A percentile compares a stretch with the other conserved stretches of the same genome.
These are phyloP conservation scores for Sparus aurata DNA, from an alignment of 2,797 vertebrate genomes.

Conservation along the genomic window DNA sequence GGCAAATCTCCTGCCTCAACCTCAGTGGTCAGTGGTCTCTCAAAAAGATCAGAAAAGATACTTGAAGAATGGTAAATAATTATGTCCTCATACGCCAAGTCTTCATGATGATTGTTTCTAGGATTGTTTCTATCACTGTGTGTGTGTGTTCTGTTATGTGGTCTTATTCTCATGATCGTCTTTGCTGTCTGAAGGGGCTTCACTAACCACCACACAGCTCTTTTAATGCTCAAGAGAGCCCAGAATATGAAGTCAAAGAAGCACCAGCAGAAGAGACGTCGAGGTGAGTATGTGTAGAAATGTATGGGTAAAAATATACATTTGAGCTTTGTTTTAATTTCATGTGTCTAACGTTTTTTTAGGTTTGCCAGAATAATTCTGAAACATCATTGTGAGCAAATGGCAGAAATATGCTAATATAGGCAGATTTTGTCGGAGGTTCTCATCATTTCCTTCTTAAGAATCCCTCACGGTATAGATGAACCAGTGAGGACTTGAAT, in stretches of 20 bases:
- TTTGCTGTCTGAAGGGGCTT: slow-evolving; percentile 88
- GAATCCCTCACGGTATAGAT: slow-evolving; percentile 6
- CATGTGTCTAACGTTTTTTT: slow-evolving; percentile 3
- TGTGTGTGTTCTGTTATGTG: slow-evolving; percentile 11
- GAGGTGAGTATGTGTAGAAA: slow-evolving; percentile 79
- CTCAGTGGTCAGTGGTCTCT: slow-evolving; percentile 68
- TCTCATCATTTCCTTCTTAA: slow-evolving; percentile 1
- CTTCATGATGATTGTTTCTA: neutral
- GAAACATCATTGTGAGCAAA: neutral
- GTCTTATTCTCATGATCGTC: slow-evolving; percentile 3
- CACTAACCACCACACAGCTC: slow-evolving; percentile 88
- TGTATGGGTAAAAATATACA: no score
- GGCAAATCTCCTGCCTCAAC: slow-evolving; percentile 68
- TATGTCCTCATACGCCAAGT: neutral
- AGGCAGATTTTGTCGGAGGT: neutral
- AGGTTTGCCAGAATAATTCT: neutral
- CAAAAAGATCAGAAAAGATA: slow-evolving; percentile 90
- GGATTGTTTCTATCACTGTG: neutral
- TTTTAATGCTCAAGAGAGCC: slow-evolving; percentile 93
- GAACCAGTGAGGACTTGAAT: slow-evolving; percentile 11
- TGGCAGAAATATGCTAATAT: neutral
- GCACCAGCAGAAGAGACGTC: slow-evolving; percentile 75
- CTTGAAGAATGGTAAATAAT: slow-evolving; percentile 92
- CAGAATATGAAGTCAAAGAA: slow-evolving; percentile 91
- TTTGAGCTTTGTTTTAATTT: neutral